Base-by-base conservation (phyloP, 2,888 invertebrate species). In the Alloscopus bannaensis region DNA sequence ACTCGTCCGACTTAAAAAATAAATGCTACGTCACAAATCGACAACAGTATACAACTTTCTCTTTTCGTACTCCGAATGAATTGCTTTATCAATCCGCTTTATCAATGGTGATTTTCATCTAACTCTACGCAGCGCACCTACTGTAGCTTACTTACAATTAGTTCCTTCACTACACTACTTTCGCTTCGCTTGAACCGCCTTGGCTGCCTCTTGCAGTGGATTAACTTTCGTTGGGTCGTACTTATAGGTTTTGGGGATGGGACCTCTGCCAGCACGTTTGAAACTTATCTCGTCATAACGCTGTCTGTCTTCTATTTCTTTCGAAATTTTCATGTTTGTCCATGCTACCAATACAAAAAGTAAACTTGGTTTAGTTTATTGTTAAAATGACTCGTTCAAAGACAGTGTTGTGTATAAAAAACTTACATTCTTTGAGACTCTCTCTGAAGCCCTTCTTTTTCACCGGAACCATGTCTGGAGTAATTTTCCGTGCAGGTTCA, bases 161-260 rank as follows among this genome's bases (percentile, higher is more conserved):
- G n/a, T n/a, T n/a, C n/a, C n/a, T n/a, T n/a, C n/a, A n/a, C n/a
- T n/a, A n/a, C n/a, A n/a, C 20, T 75, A 68, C 28, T 82, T 82
- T 42, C 57, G 29, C 66, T 87, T 87, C 0, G 87, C 86, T 72
- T 86, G 86, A 42, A 87, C 81, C 28, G 84, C 81, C 16, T 82
- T 50, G n/a, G 81, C 72, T 13, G 57, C 40, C 2, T 60, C 81
- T 18, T 71, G 42, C n/a, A 26, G 11, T n/a, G 75, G 36, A 16
- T 59, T n/a, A 0, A 66, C 79, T 75, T 84, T 84, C 0, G 86
- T 86, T 1, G 97, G 97, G 88, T 97, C 94, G 88, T 92, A 93
- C 88, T 94, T 93, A 87, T 92, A 98, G 0, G 98, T 98, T 89
- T 95, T 97, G 42, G 93, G 91, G 55, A 97, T 87, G 0, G 98